Conservation (phyloP, 2,888 invertebrate genomes). For the Steinernema carpocapsae region DNA sequence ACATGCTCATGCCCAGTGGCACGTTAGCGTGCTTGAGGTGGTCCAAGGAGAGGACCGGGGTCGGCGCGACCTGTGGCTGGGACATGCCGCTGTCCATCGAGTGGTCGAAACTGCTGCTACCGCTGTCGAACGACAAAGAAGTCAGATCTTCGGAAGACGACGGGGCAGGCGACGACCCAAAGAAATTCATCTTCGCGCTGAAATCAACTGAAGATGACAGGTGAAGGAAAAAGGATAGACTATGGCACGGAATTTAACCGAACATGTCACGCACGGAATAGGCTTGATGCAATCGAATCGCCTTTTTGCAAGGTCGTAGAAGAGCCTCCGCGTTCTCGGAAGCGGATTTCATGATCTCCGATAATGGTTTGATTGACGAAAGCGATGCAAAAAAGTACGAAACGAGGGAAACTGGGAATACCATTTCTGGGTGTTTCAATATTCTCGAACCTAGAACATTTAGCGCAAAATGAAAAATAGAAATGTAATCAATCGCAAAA, state of each 20-base stretch:
- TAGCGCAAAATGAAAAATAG: no score
- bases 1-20: constrained; percentile 63
- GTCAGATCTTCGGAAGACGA: constrained; percentile 47
- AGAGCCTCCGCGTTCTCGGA: no score
- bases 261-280: no score
- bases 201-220: not conserved
- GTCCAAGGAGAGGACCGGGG: constrained; percentile 60
- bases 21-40: constrained; percentile 64
- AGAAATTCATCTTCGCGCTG: constrained; percentile 25
- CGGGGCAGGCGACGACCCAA: constrained; percentile 39
- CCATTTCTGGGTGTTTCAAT: no score
- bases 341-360: no score
- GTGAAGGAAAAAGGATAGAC: not conserved
- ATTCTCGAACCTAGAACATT: no score
- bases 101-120: constrained; percentile 12
- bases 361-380: no score
- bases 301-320: no score
- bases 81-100: not conserved
- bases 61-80: constrained; percentile 32
- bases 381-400: no score
- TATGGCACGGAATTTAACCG: not conserved
- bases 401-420: no score
- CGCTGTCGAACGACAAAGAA: constrained; percentile 43
- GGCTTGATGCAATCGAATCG: no score
- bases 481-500: no score